phyloP scores from a whole-genome alignment of 2,888 invertebrate genomes.

The Folsomia candida region DNA sequence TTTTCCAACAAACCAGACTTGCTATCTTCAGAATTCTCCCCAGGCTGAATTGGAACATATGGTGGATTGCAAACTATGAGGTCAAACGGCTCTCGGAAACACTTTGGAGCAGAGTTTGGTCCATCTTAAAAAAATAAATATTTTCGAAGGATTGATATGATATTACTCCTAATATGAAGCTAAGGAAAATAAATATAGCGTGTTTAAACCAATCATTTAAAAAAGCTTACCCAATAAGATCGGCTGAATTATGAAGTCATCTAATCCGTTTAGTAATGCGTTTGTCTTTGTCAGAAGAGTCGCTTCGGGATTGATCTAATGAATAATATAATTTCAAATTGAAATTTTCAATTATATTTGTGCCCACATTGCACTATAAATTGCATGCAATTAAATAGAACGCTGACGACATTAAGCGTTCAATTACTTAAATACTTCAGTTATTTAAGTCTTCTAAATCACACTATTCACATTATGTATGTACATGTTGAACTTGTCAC shows the following conservation, averaged over 20 bases:
- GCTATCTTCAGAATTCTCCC: constrained; percentile 58
- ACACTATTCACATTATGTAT: too few relatives aligned
- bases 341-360: too few relatives aligned
- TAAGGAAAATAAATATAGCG: not conserved
- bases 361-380: too few relatives aligned
- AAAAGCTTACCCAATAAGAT: constrained; percentile 22
- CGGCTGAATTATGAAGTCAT: constrained; percentile 28
- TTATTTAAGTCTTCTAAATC: too few relatives aligned
- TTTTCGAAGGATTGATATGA: not conserved
- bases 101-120: constrained; percentile 67
- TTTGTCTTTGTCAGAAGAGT: constrained; percentile 71
- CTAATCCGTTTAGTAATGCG: constrained; percentile 63
- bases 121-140: constrained; percentile 59
- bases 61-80: constrained; percentile 95
- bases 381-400: too few relatives aligned
- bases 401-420: too few relatives aligned
- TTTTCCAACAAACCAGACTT: constrained; percentile 56
- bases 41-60: constrained; percentile 83
- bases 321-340: too few relatives aligned
- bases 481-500: too few relatives aligned
- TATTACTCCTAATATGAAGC: too few relatives aligned
- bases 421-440: too few relatives aligned
- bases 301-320: constrained; percentile 72
- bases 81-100: constrained; percentile 69
- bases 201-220: not conserved